Conservation (phyloP, 2,888 invertebrate genomes). For the Hypomecis atomaria region DNA sequence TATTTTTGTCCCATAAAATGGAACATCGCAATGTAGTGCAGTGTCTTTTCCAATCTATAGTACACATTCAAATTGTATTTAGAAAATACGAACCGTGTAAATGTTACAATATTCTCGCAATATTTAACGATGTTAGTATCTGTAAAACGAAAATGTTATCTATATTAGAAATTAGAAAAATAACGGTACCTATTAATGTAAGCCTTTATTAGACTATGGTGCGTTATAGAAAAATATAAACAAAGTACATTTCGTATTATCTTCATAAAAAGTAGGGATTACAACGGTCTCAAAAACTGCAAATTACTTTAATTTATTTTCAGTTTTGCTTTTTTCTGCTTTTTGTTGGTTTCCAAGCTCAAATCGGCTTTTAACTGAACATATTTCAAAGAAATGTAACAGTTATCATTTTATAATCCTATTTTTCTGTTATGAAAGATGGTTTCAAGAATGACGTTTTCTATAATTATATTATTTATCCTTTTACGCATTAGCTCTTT, state of each 20-base stretch:
- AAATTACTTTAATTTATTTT: slow-evolving; percentile 23
- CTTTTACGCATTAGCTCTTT: too few species aligned
- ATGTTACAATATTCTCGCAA: slow-evolving; percentile 24
- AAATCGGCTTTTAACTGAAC: slow-evolving; percentile 6
- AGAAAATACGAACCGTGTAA: slow-evolving; percentile 15
- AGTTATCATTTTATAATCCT: not conserved
- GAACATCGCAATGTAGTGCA: too few species aligned
- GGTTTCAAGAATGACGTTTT: slow-evolving; percentile 43
- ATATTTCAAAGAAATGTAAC: not conserved
- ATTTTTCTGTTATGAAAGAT: slow-evolving; percentile 12
- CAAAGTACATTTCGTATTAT: slow-evolving; percentile 32
- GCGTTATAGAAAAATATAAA: slow-evolving; percentile 56
- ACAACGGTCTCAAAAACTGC: slow-evolving; percentile 37
- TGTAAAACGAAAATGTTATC: slow-evolving; percentile 40
- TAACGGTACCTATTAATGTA: slow-evolving; percentile 75
- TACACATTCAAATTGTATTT: slow-evolving; percentile 14
- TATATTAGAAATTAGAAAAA: slow-evolving; percentile 52
- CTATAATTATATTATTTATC: slow-evolving; percentile 27
- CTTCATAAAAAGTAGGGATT: slow-evolving; percentile 11
- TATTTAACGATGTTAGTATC: slow-evolving; percentile 32
- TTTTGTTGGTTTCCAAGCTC: slow-evolving; percentile 7
- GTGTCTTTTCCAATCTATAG: too few species aligned
- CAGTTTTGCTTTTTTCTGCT: not conserved
- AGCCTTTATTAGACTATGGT: slow-evolving; percentile 71
- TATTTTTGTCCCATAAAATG: too few species aligned